Percentiles rank a stretch among this genome's conserved stretches.
phyloP scores from a whole-genome alignment of 2,888 invertebrate genomes.

The Hypsopygia costalis region DNA sequence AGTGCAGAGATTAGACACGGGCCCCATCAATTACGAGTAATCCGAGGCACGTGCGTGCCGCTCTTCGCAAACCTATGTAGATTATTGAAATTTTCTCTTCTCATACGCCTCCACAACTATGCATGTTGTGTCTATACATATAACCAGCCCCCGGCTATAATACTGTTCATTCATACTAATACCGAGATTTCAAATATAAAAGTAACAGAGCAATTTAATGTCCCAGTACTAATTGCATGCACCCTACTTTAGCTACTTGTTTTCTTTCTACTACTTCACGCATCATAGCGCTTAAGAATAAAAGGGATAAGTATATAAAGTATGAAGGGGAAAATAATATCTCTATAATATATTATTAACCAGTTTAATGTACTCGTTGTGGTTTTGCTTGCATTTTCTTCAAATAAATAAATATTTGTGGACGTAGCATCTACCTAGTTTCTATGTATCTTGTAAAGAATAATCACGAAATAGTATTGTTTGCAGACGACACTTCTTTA shows the following conservation, averaged over 20 bases:
- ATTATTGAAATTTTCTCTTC: constrained; percentile 68
- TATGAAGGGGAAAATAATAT: constrained; percentile 2
- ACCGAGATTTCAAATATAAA: background rate
- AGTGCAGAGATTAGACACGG: constrained; percentile 74
- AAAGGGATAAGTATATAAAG: constrained; percentile 4
- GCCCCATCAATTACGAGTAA: constrained; percentile 74
- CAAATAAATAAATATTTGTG: too few species aligned
- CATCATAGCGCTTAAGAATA: constrained; percentile 3
- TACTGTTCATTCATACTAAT: background rate
- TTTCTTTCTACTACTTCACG: constrained; percentile 7
- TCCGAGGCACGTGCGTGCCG: constrained; percentile 68
- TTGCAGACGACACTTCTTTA: too few species aligned
- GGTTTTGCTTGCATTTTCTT: too few species aligned
- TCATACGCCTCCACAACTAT: constrained; percentile 23
- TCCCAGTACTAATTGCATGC: constrained; percentile 9
- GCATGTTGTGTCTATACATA: constrained; percentile 22
- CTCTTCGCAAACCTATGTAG: constrained; percentile 62
- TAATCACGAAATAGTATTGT: too few species aligned
- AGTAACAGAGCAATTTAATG: background rate
- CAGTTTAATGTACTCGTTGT: background rate
- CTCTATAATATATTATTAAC: constrained; percentile 6
- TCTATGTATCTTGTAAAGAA: too few species aligned
- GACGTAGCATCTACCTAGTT: too few species aligned
- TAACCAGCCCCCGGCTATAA: constrained; percentile 4
- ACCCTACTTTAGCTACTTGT: constrained; percentile 6